Percentiles rank a stretch among this genome's conserved stretches.
phyloP scores from a whole-genome alignment of 2,888 invertebrate species.

The Epinotia bilunana region DNA sequence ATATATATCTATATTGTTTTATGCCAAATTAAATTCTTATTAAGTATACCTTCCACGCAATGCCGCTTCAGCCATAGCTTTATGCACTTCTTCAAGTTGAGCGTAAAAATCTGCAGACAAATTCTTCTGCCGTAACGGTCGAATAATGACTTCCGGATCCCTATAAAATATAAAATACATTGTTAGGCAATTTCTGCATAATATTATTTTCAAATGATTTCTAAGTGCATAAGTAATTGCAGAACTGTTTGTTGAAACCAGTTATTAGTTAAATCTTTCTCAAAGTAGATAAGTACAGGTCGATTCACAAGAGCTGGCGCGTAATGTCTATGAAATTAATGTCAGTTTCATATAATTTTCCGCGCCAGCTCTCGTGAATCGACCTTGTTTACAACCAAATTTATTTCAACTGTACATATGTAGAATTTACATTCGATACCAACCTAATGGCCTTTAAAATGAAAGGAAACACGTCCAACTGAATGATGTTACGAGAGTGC shows the following conservation, averaged over 20 bases:
- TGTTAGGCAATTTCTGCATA: background rate
- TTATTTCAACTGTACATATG: no score
- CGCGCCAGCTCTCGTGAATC: no score
- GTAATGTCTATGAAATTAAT: no score
- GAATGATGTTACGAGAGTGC: slow-evolving; percentile 86
- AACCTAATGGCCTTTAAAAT: slow-evolving; percentile 84
- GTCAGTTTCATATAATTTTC: no score
- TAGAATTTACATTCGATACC: slow-evolving; percentile 7
- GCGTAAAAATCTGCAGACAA: slow-evolving; percentile 83
- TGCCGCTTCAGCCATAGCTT: slow-evolving; percentile 84
- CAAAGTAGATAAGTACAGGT: no score
- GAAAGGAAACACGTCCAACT: slow-evolving; percentile 87
- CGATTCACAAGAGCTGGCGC: no score
- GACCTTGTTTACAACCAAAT: no score
- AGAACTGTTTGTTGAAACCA: no score
- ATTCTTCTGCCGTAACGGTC: slow-evolving; percentile 86
- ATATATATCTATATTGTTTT: background rate
- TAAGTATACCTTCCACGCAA: slow-evolving; percentile 79
- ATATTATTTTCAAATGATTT: background rate
- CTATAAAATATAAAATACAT: slow-evolving; percentile 54
- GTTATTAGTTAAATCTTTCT: no score
- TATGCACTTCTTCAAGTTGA: slow-evolving; percentile 83
- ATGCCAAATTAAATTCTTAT: background rate
- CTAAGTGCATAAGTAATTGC: no score
- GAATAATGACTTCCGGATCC: slow-evolving; percentile 74